A percentile compares a stretch with the other conserved stretches of the same genome.
Evolutionary conservation across 2,113 vertebrate genomes (phyloP).

Genomic region (Eulacestoma nigropectus): DNA sequence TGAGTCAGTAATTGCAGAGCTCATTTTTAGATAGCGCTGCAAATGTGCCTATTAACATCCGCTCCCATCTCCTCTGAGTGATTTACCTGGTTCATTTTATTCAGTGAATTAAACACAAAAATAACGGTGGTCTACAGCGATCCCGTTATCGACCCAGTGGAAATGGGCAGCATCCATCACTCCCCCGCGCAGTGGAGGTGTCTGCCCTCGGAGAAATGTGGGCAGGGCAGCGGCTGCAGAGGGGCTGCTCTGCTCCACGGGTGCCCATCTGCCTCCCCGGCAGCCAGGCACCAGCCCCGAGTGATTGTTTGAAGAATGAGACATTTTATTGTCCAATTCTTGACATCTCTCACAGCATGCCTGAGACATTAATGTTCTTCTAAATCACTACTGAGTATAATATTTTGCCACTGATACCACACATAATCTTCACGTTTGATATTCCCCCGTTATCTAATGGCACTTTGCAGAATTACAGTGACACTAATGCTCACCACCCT

Average conservation of each 20-base stretch:
- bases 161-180: background rate
- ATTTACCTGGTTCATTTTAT: conserved; percentile 47
- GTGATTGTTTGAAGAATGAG: background rate
- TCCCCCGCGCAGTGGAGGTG: background rate
- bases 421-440: background rate
- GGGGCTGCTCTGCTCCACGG: fast-evolving
- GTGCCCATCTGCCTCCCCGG: background rate
- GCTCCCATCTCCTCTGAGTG: background rate
- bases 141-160: background rate
- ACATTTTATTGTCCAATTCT: background rate
- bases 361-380: background rate
- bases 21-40: background rate
- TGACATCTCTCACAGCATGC: background rate
- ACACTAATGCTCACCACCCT: background rate
- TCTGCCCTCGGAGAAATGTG: fast-evolving
- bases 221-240: background rate
- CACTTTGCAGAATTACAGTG: background rate
- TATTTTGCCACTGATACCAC: background rate
- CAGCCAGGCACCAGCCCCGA: background rate
- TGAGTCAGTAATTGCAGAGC: conserved; percentile 23
- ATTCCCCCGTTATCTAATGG: background rate
- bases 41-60: conserved; percentile 28
- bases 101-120: conserved; percentile 18
- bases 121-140: background rate
- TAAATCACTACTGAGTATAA: background rate